Evolutionary conservation across 2,888 invertebrate species (phyloP).

Genomic region (Asteroscopus sphinx): DNA sequence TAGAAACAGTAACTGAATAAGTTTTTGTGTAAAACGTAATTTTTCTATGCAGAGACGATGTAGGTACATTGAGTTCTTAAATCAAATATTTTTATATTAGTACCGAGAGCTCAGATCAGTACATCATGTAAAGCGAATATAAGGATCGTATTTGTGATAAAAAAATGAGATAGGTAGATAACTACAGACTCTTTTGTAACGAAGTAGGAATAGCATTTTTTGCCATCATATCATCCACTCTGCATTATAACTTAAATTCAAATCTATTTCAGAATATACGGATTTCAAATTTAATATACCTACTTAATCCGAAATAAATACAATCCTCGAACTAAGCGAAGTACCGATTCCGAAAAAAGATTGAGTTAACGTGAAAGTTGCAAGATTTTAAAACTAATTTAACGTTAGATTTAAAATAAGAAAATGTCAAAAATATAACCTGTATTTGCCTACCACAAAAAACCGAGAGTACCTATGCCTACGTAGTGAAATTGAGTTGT

Average conservation of each 20-base stretch:
- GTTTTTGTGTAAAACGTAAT: conserved; percentile 20
- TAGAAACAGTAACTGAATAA: conserved; percentile 14
- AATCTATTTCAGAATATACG: conserved; percentile 29
- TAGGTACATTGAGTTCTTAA: too few relatives aligned
- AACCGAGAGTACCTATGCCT: too few relatives aligned
- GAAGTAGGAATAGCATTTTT: conserved; percentile 29
- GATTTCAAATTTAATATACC: conserved; percentile 27
- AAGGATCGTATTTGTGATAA: conserved; percentile 16
- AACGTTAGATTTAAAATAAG: conserved; percentile 45
- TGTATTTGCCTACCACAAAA: too few relatives aligned
- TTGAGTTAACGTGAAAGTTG: conserved; percentile 41
- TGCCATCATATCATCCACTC: conserved; percentile 22
- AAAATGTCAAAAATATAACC: conserved; percentile 15
- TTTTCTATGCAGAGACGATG: too few relatives aligned
- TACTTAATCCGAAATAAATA: conserved; percentile 47
- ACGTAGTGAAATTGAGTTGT: conserved; percentile 22
- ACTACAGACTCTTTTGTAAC: conserved; percentile 3
- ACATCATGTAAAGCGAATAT: too few relatives aligned
- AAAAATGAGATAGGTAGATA: conserved; percentile 12
- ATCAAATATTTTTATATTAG: conserved; percentile 5
- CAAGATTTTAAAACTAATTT: conserved; percentile 46
- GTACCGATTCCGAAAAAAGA: conserved; percentile 36
- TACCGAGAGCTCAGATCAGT: too few relatives aligned
- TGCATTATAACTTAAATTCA: conserved; percentile 13
- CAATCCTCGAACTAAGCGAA: conserved; percentile 27